Base-by-base conservation (phyloP, 2,113 vertebrate species). In the Hippopotamus amphibius region DNA sequence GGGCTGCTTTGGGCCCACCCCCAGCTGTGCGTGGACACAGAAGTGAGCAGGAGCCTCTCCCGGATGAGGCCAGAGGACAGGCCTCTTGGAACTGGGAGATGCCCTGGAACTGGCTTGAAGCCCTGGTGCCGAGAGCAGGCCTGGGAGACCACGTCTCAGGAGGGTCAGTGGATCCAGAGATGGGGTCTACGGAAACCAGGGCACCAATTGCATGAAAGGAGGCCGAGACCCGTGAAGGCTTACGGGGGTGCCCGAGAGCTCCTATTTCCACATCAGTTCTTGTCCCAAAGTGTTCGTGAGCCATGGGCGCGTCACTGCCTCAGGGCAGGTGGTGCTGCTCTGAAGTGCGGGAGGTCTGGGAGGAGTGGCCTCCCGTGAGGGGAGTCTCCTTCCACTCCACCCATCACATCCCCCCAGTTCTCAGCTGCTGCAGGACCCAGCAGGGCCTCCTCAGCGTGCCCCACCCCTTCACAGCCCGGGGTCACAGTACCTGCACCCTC, bases 161-260 rank as follows among this genome's bases (percentile, higher is more conserved):
- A 48, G 33, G 21, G 30, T n/a, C 68, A 0, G 77, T 8, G 55
- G 19, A 48, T 26, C n/a, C 0, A 0, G 30, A 59, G n/a, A 26
- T 19, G 11, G 65, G 65, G 28, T 68, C 63, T 24, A 0, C 5
- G 3, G 9, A 5, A 33, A 12, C 63, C 21, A n/a, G 50, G 30
- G 55, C 37, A 22, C 37, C 37, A 26, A 10, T 26, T 6, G 3
- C 1, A 0, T 15, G n/a, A 24, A 63, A 63, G 33, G 26, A 0
- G 19, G 76, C n/a, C 6, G 4, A 1, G 41, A 37, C 71, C 71
- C 22, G 7, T 0, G 5, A 16, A 33, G 57, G 57, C 24, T 17
- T 2, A 43, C 2, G 2, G 41, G 19, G 61, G 21, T 50, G 71
- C 43, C 69, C 9, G 0, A 41, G 71, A 37, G 43, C 14, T 22